Base-by-base conservation (phyloP, 2,797 vertebrate species). In the Champsocephalus esox region DNA sequence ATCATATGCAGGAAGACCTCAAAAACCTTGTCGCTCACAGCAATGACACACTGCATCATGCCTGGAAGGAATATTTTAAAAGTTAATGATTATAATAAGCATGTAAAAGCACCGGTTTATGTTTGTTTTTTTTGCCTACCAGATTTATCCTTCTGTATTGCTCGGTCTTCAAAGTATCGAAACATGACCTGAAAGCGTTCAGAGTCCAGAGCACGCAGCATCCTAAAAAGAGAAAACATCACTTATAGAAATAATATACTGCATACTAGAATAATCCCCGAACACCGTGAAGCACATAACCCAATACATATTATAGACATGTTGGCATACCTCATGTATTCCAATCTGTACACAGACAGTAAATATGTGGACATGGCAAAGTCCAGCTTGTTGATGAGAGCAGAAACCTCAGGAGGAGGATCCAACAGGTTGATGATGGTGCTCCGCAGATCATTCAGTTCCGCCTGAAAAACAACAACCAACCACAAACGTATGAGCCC, bases 101-200 rank as follows among this genome's bases (percentile, higher is more conserved):
- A 24, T 14, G 11, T 8, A 14, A 21, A 2, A 12, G 3, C 2
- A 10, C 2, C 9, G 17, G 11, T 12, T 44, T 3, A 0, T 7
- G 10, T 48, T 46, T 32, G 43, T 5, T 12, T 21, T 21, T 28
- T 19, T 5, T 13, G 77, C 94, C 64, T 87, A 98, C 98, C 97
- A n/a, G 98, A 98, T 81, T 99, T 99, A 89, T 99, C 98, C 86
- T 99, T 99, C 70, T 99, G 98, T 89, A 99, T 98, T n/a, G 98
- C 97, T 92, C 98, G 94, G 91, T 99, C 98, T 77, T 99, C 97
- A 89, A 98, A 98, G 89, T 99, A 99, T 79, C 95, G 96, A 85
- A 99, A 99, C 98, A 99, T 99, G 71, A 99, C 97, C 89, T 99
- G 97, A 84, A 99, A 99, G n/a, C 97, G 97, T 70, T 98, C 98